phyloP scores from a whole-genome alignment of 2,888 invertebrate genomes.

The Nomada fucata region DNA sequence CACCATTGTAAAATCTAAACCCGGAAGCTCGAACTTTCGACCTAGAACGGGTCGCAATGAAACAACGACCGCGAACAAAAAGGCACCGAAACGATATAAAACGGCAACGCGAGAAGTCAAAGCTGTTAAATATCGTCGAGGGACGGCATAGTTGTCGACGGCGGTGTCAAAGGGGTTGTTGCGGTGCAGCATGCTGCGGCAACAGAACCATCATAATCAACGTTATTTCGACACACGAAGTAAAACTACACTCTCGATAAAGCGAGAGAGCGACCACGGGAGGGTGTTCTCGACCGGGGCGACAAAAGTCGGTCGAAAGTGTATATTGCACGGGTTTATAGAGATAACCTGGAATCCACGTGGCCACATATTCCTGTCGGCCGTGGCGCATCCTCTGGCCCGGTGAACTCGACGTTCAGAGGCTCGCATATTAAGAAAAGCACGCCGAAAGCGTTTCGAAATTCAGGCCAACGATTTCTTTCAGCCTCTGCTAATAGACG shows the following conservation, averaged over 20 bases:
- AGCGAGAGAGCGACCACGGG: constrained; percentile 6
- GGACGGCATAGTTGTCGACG: not conserved
- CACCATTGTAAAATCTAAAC: no score
- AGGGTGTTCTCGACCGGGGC: not conserved
- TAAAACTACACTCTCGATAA: constrained; percentile 15
- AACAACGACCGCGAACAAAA: not conserved
- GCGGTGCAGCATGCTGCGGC: constrained; percentile 13
- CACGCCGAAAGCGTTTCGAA: constrained; percentile 41
- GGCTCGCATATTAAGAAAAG: constrained; percentile 48
- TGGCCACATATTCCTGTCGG: constrained; percentile 37
- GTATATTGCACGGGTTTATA: constrained; percentile 46
- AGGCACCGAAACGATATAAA: not conserved
- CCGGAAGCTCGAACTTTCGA: no score
- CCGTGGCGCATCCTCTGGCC: constrained; percentile 36
- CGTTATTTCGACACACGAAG: constrained; percentile 4
- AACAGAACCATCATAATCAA: constrained; percentile 40
- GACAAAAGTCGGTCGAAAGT: constrained; percentile 52
- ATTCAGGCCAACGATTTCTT: constrained; percentile 57
- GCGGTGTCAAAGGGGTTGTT: not conserved
- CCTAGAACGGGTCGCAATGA: no score
- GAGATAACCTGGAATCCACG: constrained; percentile 54
- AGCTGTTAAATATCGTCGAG: not conserved
- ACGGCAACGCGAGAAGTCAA: not conserved
- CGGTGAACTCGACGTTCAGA: constrained; percentile 28
- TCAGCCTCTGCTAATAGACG: constrained; percentile 37